Evolutionary conservation across 2,888 invertebrate genomes (phyloP), one percentile per base, ranked within the genome.

Genomic region (Apotomis capreana): DNA sequence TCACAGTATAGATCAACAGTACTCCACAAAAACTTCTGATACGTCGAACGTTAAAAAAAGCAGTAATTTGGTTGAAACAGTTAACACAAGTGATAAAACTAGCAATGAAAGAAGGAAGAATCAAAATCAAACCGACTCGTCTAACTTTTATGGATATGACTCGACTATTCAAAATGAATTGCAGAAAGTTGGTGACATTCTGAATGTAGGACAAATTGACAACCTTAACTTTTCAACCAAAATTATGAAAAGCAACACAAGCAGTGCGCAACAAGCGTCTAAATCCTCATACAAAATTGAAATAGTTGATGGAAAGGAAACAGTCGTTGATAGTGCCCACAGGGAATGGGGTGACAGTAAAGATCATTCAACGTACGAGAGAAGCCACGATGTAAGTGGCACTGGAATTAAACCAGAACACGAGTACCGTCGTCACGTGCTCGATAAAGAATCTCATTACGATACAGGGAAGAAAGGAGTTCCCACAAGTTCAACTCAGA

Each of bases 251-350:
- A 94, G 95, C 77, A 93, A 94, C 77, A 94, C 94, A 59, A 94
- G 94, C 73, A 94, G 95, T 70, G 92, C 93, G 63, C 91, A 94
- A 67, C 94, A 95, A 86, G 95, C 94, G 69, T 94, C 95, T 13
- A 94, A 94, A 6, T 94, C 94, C 5, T 95, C 95, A 61, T 95
- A 95, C 78, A 94, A 93, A 4, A 91, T 95, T 72, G 95, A 95
- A 89, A 90, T 95, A 63, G 91, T 95, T 49, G 94, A 95, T 81
- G 95, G 95, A 3, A 94, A 95, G 81, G 94, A 95, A 84, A 87
- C 90, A 74, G 87, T 95, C 52, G 89, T 95, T 10, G 95, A 95
- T 74, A 92, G 93, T 76, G 92, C 94, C 75, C 94, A 94, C 68
- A 93, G 94, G 80, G 95, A 95, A 86, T 93, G 94, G 86, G 94